Percentiles rank a stretch among this genome's conserved stretches.
phyloP scores from a whole-genome alignment of 2,113 vertebrate species.

The Chitala chitala region DNA sequence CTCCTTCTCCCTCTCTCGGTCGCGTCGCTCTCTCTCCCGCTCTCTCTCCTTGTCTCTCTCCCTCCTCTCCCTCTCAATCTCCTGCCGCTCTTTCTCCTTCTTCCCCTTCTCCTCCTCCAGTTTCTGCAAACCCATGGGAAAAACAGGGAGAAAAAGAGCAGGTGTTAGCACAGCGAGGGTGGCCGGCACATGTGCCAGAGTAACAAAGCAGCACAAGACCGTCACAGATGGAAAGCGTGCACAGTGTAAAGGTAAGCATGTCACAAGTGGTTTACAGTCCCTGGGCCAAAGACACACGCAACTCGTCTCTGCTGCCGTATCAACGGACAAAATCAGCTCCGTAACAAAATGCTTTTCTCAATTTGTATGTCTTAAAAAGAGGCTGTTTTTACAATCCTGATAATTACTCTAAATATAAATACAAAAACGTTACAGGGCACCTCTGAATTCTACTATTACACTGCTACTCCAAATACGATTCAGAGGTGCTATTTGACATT shows the following conservation, averaged over 20 bases:
- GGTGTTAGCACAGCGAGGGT: constrained; percentile 27
- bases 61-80: constrained; percentile 86
- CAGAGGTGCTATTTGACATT: no score
- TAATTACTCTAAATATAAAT: no score
- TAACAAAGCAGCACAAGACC: constrained; percentile 9
- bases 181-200: constrained; percentile 41
- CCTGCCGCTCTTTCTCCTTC: constrained; percentile 92
- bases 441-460: no score
- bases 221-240: constrained; percentile 29
- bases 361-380: neutral
- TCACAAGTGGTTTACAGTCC: constrained; percentile 60
- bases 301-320: constrained; percentile 36
- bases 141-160: constrained; percentile 31
- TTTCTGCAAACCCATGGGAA: constrained; percentile 91
- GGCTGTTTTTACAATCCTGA: neutral
- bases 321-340: constrained; percentile 33
- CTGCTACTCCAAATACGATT: no score
- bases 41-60: constrained; percentile 94
- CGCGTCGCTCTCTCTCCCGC: constrained; percentile 83
- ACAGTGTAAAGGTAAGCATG: constrained; percentile 31
- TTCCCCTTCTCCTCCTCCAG: constrained; percentile 98
- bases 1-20: constrained; percentile 63
- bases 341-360: constrained; percentile 27
- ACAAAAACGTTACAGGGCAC: no score
- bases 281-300: constrained; percentile 48